These are phyloP conservation scores for Pristionchus arcanus DNA, from an alignment of 2,888 invertebrate genomes.

Conservation along the genomic window DNA sequence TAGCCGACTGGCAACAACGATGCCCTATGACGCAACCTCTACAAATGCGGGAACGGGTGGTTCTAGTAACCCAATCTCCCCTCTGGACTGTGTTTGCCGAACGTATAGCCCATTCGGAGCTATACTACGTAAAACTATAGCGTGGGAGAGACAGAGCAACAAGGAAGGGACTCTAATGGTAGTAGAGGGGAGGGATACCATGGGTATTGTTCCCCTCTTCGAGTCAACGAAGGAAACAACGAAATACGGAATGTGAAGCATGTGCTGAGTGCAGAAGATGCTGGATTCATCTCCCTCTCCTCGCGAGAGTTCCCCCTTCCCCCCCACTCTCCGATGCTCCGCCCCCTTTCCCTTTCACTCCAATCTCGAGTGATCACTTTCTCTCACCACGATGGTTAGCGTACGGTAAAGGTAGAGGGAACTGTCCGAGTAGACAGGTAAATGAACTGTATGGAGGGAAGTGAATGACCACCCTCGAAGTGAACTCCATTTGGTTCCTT, in stretches of 20 bases:
- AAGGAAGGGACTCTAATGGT: neutral
- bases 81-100: conserved; percentile 34
- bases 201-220: neutral
- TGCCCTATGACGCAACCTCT: conserved; percentile 1
- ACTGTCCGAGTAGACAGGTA: conserved; percentile 16
- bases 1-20: conserved; percentile 27
- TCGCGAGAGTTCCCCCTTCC: conserved; percentile 28
- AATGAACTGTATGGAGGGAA: conserved; percentile 27
- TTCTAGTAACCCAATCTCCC: conserved; percentile 28
- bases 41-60: conserved; percentile 24
- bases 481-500: neutral
- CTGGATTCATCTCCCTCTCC: conserved; percentile 25
- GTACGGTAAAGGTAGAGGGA: conserved; percentile 20
- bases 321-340: conserved; percentile 4
- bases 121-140: conserved; percentile 40
- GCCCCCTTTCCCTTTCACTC: conserved; percentile 29
- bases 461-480: neutral
- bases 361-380: conserved; percentile 19
- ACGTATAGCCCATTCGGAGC: neutral
- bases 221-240: neutral
- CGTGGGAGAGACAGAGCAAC: neutral
- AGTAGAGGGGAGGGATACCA: neutral
- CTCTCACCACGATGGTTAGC: conserved; percentile 49
- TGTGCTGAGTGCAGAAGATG: conserved; percentile 22
- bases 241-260: conserved; percentile 36